Evolutionary conservation across 37 sponge, comb jelly and placozoan species (phyloP).

Genomic region (Crambe crambe): DNA sequence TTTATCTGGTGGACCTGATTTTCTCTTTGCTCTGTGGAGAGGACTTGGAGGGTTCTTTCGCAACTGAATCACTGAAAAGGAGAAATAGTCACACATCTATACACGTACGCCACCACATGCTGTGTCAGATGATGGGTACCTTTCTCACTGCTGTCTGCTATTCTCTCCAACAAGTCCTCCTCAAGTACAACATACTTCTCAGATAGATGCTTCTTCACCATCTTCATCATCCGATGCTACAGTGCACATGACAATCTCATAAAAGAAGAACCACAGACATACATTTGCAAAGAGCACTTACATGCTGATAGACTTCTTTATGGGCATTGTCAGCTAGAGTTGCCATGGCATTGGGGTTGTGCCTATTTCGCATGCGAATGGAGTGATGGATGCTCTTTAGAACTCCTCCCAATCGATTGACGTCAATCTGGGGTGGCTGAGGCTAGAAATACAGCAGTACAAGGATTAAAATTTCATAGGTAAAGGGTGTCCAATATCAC

Average conservation of each 20-base stretch:
- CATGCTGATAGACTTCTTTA: slow-evolving; percentile 62
- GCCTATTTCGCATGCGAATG: slow-evolving; percentile 40
- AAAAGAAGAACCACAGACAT: not conserved
- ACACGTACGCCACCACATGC: not conserved
- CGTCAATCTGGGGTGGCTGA: slow-evolving; percentile 57
- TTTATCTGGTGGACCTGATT: not conserved
- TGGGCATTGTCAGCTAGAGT: slow-evolving; percentile 57
- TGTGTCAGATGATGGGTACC: not conserved
- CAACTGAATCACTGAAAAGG: slow-evolving; percentile 35
- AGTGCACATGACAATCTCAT: not conserved
- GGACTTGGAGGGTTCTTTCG: slow-evolving; percentile 63
- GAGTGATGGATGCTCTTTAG: slow-evolving; percentile 63
- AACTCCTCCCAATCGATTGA: slow-evolving; percentile 53
- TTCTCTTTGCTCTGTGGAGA: slow-evolving; percentile 44
- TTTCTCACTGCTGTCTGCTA: slow-evolving; percentile 68
- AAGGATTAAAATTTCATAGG: not conserved
- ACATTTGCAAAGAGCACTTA: slow-evolving; percentile 14
- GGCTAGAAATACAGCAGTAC: slow-evolving; percentile 23
- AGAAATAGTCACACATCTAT: not conserved
- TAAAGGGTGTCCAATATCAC: not conserved
- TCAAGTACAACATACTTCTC: slow-evolving; percentile 60
- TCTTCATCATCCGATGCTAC: slow-evolving; percentile 66
- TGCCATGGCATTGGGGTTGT: slow-evolving; percentile 33
- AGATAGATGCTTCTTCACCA: slow-evolving; percentile 58
- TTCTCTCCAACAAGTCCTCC: slow-evolving; percentile 55